These are phyloP conservation scores for Arrhamphus sclerolepis DNA, from an alignment of 2,797 vertebrate species.

Conservation along the genomic window DNA sequence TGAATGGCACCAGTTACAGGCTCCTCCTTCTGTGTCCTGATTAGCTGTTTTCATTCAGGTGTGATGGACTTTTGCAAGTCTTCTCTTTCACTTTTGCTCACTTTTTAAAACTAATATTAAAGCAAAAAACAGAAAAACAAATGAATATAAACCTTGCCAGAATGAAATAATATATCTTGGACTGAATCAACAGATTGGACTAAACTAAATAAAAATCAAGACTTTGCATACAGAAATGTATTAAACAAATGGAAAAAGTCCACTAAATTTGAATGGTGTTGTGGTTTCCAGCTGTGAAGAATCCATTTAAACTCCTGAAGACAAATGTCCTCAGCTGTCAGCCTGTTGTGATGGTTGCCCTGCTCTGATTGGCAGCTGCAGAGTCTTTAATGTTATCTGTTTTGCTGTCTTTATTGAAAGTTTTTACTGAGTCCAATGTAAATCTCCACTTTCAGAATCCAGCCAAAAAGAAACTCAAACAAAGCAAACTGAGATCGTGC, in stretches of 20 bases:
- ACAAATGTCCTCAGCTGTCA: neutral
- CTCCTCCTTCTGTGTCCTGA: neutral
- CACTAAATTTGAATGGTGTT: no score
- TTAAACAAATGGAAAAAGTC: no score
- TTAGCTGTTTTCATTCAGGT: slow-evolving; percentile 5
- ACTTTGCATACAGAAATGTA: no score
- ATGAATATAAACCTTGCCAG: no score
- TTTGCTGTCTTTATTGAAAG: no score
- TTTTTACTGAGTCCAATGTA: no score
- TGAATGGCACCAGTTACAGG: neutral
- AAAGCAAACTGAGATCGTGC: no score
- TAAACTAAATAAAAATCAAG: neutral
- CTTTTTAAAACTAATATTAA: neutral
- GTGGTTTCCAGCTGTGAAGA: neutral
- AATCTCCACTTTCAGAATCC: no score
- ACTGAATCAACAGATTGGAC: neutral
- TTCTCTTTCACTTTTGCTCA: neutral
- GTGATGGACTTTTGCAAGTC: no score
- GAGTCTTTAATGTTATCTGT: neutral
- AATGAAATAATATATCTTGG: neutral
- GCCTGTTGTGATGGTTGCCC: neutral
- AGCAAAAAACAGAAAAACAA: neutral
- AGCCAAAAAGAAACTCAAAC: no score
- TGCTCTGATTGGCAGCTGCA: slow-evolving; percentile 22
- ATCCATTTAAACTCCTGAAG: neutral